Evolutionary conservation across 2,888 invertebrate species (phyloP), one percentile per base, ranked within the genome.

Genomic region (Hedya salicella): DNA sequence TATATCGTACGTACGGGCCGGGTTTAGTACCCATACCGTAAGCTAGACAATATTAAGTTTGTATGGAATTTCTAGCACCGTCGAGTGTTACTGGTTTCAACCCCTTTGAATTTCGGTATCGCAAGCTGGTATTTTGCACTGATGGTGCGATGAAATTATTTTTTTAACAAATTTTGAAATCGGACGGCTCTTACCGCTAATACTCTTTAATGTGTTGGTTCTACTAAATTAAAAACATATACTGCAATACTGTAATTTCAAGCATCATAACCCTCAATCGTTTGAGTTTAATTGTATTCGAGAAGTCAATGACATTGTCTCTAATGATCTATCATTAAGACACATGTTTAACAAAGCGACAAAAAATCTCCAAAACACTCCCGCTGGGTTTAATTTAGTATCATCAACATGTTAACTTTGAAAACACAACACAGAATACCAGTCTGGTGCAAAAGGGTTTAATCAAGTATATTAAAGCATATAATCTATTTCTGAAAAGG

Each of bases 31-130:
- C 86, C 80, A 80, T 86, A 86, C 81, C 80, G 86, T 85, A 87
- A 80, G 88, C 89, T 89, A 89, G 90, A 87, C 86, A 88, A 89
- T 90, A 87, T 88, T 82, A 79, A 84, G 82, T 86, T 89, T 85
- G 81, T 86, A 75, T 73, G 75, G 75, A 77, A 80, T 81, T 80
- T 83, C 80, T 82, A 84, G 89, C 89, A 89, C 89, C 86, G 83
- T 86, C 46, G 60, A 64, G 66, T 66, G 66, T 68, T 69, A 64
- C 67, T 69, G 68, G 62, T 66, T 67, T 70, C 62, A 68, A 48
- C 63, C 64, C 56, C 46, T 69, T 72, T 71, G 69, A 62, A 69
- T 68, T 67, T 70, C 50, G 64, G 62, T 68, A 73, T 69, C 73
- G 72, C 75, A 64, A 72, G 53, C 59, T 62, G 50, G 46, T 30